Evolutionary conservation across 1,140 invertebrate genomes (phyloP).

Genomic region (Diabrotica undecimpunctata): DNA sequence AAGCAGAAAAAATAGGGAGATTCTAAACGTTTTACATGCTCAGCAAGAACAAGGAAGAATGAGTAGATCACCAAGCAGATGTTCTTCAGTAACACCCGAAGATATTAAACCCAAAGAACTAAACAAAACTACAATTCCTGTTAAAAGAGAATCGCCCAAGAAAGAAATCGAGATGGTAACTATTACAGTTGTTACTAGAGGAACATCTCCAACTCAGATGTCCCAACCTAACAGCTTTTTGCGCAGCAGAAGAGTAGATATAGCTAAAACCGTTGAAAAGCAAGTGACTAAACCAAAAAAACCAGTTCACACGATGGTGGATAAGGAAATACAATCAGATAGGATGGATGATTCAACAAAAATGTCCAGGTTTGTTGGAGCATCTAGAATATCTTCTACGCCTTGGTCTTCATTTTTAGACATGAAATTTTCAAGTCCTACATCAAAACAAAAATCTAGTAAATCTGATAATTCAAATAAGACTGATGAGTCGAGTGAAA

Average conservation of each 20-base stretch:
- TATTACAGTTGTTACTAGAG: conserved; percentile 64
- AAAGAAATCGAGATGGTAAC: conserved; percentile 49
- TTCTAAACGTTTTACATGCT: conserved; percentile 38
- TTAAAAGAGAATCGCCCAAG: not conserved
- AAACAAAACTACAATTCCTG: too few species aligned
- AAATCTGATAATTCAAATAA: conserved; percentile 18
- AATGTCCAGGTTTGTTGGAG: conserved; percentile 57
- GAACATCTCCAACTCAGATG: conserved; percentile 71
- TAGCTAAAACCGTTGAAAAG: conserved; percentile 66
- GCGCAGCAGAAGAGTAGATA: conserved; percentile 62
- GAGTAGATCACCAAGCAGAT: conserved; percentile 37
- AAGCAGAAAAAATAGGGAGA: conserved; percentile 43
- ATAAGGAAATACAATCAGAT: conserved; percentile 68
- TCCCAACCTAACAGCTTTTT: conserved; percentile 54
- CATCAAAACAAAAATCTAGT: conserved; percentile 30
- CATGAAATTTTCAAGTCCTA: conserved; percentile 49
- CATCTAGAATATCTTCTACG: conserved; percentile 53
- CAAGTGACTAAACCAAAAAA: conserved; percentile 56
- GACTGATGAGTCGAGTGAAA: conserved; percentile 31
- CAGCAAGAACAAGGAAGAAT: conserved; percentile 37
- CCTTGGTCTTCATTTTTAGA: conserved; percentile 67
- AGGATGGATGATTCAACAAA: conserved; percentile 60
- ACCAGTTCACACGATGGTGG: conserved; percentile 48
- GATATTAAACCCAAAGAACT: conserved; percentile 22
- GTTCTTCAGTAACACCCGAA: conserved; percentile 35